Percentiles rank a stretch among this genome's conserved stretches.
These are phyloP conservation scores for Eupithecia insigniata DNA, from an alignment of 2,888 invertebrate species.

Conservation along the genomic window DNA sequence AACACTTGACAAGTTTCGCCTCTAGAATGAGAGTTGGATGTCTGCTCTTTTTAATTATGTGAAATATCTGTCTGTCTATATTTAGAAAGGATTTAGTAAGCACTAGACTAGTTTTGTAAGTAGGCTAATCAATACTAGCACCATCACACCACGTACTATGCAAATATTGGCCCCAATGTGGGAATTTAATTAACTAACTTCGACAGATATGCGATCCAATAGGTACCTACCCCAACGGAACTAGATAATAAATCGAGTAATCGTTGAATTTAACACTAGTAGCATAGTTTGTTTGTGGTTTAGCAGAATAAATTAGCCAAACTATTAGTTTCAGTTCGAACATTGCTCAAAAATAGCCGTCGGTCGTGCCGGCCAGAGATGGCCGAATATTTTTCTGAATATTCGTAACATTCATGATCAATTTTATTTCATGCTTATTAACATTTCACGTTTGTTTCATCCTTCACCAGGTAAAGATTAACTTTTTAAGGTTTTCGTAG, in stretches of 20 bases:
- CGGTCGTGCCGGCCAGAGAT: background rate
- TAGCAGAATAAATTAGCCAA: constrained; percentile 1
- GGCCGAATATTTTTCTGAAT: background rate
- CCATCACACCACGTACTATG: constrained; percentile 17
- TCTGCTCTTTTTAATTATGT: background rate
- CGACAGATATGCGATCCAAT: constrained; percentile 27
- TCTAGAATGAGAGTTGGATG: background rate
- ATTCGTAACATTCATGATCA: background rate
- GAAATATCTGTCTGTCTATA: background rate
- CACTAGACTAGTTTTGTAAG: constrained; percentile 15
- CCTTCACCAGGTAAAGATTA: background rate
- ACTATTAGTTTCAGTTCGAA: background rate
- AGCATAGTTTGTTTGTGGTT: constrained; percentile 23
- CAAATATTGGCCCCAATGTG: constrained; percentile 34
- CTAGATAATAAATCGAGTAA: constrained; percentile 31
- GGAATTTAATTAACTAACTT: constrained; percentile 37
- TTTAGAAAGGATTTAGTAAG: background rate
- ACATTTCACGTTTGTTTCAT: no score
- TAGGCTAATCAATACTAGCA: constrained; percentile 17
- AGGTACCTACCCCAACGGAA: constrained; percentile 26
- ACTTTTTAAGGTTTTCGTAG: background rate
- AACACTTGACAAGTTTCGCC: no score
- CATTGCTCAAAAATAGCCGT: background rate
- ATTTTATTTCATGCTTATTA: background rate
- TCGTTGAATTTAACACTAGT: constrained; percentile 22